Base-by-base conservation (phyloP, 2,113 vertebrate genomes). In the Hemibagrus wyckioides region DNA sequence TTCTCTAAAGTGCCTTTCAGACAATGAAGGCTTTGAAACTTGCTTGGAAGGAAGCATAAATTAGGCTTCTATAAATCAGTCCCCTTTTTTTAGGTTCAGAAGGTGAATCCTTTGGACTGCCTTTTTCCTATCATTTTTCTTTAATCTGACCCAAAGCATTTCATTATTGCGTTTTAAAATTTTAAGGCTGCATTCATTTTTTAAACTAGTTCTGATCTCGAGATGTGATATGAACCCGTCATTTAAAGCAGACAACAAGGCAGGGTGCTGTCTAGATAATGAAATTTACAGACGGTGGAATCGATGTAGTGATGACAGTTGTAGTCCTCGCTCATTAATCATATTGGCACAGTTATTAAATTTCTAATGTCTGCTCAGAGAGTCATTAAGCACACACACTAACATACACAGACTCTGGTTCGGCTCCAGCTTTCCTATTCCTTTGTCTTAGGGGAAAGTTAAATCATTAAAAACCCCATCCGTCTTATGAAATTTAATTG, bases 291-390 rank as follows among this genome's bases (percentile, higher is more conserved):
- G 41, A 80, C 65, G 82, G 57, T 82, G 44, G 50, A 84, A 89
- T 89, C 56, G 36, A 83, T 87, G 65, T 63, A 36, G 19, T 80
- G 75, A 87, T 80, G 75, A 87, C 86, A 83, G 82, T 44, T 52
- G 17, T 36, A 57, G 63, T 76, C 67, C 77, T 80, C 15, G n/a
- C 59, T 87, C 85, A 89, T 89, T 87, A 89, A 87, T 89, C 88
- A 89, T 54, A 54, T 61, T 84, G 88, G 83, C 85, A 87, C 56
- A 56, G 85, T 89, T 89, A 89, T 89, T 87, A 89, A 89, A 89
- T 57, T 77, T 41, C 65, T 89, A 85, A 84, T 81, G 82, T 87
- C 81, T 87, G 82, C 88, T 82, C 50, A 14, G 63, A 85, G 85
- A 77, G 82, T 84, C 79, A 86, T 52, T 86, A 67, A 69, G 50